Base-by-base conservation (phyloP, 2,113 vertebrate genomes). In the Dendrocopos noguchii region DNA sequence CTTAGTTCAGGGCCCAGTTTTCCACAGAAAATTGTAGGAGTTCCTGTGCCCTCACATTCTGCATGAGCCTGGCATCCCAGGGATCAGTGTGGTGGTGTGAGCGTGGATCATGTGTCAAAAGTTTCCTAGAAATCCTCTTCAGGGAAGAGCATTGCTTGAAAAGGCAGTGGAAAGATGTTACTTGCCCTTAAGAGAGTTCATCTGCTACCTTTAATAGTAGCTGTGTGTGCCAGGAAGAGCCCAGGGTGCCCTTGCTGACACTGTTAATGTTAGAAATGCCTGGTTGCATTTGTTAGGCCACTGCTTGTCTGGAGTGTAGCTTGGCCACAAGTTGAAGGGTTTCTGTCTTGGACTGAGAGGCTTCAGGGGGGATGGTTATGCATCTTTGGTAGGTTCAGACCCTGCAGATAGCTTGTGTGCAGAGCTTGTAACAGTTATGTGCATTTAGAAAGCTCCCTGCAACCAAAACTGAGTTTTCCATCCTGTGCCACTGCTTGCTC, bases 51-150 rank as follows among this genome's bases (percentile, higher is more conserved):
- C 0, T 76, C 15, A 55, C 28, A 7, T 27, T 67, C 36, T 10
- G 1, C 29, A 4, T 64, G 47, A 83, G 46, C 46, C 74, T 66
- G 84, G 39, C 1, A 0, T 72, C 25, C 47, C 3, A 0, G 79
- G 52, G 20, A 61, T 68, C 1, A 0, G 60, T 29, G 63, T 1
- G 0, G 28, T 57, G 20, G 50, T 39, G 18, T 64, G 33, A 87
- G 56, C 1, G 0, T 53, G 52, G 88, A 72, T 90, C 19, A 0
- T 34, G 33, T 90, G 56, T 74, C 87, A 46, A 9, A 75, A 85
- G 70, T 81, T 95, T 88, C 93, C 75, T 93, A 94, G 91, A 94
- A 90, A 81, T 81, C 44, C 34, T 92, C 34, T 91, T 92, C 56
- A 4, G 73, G 47, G 77, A 84, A 86, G 63, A 50, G 46, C 0